Evolutionary conservation across 2,888 invertebrate species (phyloP).

Genomic region (Rhingia campestris): DNA sequence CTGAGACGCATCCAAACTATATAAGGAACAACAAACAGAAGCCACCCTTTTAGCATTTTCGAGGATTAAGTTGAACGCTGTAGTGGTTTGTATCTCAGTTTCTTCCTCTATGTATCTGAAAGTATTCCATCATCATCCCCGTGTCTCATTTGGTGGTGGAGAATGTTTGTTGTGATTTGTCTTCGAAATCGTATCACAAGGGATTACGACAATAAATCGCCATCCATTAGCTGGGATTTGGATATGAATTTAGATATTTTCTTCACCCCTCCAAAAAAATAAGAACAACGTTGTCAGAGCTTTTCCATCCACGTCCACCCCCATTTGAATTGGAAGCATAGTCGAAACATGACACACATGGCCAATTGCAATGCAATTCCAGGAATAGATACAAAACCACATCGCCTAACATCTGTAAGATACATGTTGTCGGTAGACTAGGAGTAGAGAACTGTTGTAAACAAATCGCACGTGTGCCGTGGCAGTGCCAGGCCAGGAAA

Average conservation of each 20-base stretch:
- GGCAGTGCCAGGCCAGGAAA: conserved; percentile 17
- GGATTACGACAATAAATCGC: conserved; percentile 70
- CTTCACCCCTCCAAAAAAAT: not conserved
- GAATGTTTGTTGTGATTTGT: conserved; percentile 72
- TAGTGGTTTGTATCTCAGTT: conserved; percentile 15
- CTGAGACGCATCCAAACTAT: conserved; percentile 42
- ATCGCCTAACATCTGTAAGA: conserved; percentile 49
- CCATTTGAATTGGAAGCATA: conserved; percentile 52
- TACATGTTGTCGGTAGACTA: conserved; percentile 19
- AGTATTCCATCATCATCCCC: conserved; percentile 59
- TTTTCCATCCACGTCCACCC: conserved; percentile 39
- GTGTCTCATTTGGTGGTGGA: conserved; percentile 44
- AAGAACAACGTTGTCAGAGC: not conserved
- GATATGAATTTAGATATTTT: not conserved
- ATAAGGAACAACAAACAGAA: conserved; percentile 67
- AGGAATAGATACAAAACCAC: conserved; percentile 58
- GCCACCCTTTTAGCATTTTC: conserved; percentile 50
- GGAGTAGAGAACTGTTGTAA: conserved; percentile 36
- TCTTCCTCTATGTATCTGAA: not conserved
- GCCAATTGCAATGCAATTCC: conserved; percentile 52
- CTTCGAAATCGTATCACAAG: conserved; percentile 56
- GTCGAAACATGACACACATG: conserved; percentile 36
- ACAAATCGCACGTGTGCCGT: conserved; percentile 67
- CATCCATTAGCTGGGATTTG: conserved; percentile 58
- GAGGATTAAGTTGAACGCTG: conserved; percentile 23